A percentile compares a stretch with the other conserved stretches of the same genome.
phyloP scores from a whole-genome alignment of 1,140 invertebrate genomes.

The Bombus pyrosoma region DNA sequence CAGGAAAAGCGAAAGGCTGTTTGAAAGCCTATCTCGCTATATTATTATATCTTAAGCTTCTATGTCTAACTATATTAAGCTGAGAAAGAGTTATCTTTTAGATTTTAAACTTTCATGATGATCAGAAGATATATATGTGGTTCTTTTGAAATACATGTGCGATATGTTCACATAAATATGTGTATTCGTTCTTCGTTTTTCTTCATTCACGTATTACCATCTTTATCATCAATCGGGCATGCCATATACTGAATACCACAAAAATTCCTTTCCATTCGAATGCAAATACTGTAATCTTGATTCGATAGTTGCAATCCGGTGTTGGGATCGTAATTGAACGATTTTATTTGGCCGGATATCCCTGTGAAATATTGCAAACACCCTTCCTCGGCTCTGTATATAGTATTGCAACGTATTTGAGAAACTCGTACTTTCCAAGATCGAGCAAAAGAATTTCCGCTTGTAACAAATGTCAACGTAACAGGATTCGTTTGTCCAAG shows the following conservation, averaged over 20 bases:
- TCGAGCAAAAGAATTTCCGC: slow-evolving; percentile 87
- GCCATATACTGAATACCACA: slow-evolving; percentile 93
- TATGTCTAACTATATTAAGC: no score
- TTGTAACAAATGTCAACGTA: slow-evolving; percentile 90
- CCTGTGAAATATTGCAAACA: slow-evolving; percentile 93
- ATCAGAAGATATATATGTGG: no score
- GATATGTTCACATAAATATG: neutral
- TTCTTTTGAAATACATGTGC: no score
- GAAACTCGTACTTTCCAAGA: slow-evolving; percentile 91
- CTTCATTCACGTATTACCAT: neutral
- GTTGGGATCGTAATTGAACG: slow-evolving; percentile 91
- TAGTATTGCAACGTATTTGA: slow-evolving; percentile 90
- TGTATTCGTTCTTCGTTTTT: neutral
- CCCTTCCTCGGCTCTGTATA: slow-evolving; percentile 90
- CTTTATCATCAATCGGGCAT: slow-evolving; percentile 85
- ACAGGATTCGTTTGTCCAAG: slow-evolving; percentile 88
- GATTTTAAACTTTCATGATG: no score
- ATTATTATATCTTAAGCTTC: no score
- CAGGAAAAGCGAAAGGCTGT: no score
- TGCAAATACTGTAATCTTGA: slow-evolving; percentile 94
- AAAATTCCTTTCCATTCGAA: slow-evolving; percentile 93
- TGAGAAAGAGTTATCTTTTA: no score
- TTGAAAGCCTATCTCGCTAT: no score
- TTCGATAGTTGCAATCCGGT: slow-evolving; percentile 92
- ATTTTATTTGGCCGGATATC: slow-evolving; percentile 89